Base-by-base conservation (phyloP, 2,113 vertebrate genomes). In the Microtus richardsoni region DNA sequence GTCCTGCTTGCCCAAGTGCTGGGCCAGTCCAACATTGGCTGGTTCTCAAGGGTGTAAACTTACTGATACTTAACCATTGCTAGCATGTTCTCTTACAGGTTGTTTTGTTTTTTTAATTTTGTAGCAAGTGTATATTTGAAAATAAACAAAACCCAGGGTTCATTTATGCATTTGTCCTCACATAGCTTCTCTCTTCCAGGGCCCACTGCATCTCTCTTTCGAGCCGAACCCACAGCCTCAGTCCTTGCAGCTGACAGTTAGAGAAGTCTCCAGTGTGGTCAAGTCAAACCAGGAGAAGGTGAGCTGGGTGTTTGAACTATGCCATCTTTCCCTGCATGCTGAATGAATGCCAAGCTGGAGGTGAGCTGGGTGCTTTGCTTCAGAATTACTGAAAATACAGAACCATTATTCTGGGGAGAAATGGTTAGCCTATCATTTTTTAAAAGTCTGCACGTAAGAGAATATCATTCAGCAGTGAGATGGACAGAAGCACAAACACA, bases 271-370 rank as follows among this genome's bases (percentile, higher is more conserved):
- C 84, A 99, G 98, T 54, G 95, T 99, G 93, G 97, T 98, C 70
- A 99, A 98, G 96, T 99, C 99, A 16, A 97, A 98, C 10, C 97
- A 97, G 78, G 98, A 99, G 91, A 99, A 99, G 99, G 99, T 99
- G 98, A 98, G 97, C n/a, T 52, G 95, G 2, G 41, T 36, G 17
- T 1, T 1, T 0, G 11, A 41, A 0, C 78, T 26, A 30, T 8
- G 13, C 0, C 62, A 13, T 47, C 66, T 54, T 28, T 62, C 66
- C 80, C 62, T 39, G 0, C 22, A 0, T 74, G 22, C 13, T 16
- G 64, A 64, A 71, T 17, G 0, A 5, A 2, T 9, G 39, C 21
- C 14, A 26, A 62, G 47, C 9, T 0, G 71, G 5, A n/a, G 17
- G 4, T 0, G 11, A 39, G 44, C 22, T 6, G 22, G 0, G 26